Percentiles rank a stretch among this genome's conserved stretches.
Conservation (phyloP, 2,797 vertebrate species). For the Muraenolepis orangiensis region DNA sequence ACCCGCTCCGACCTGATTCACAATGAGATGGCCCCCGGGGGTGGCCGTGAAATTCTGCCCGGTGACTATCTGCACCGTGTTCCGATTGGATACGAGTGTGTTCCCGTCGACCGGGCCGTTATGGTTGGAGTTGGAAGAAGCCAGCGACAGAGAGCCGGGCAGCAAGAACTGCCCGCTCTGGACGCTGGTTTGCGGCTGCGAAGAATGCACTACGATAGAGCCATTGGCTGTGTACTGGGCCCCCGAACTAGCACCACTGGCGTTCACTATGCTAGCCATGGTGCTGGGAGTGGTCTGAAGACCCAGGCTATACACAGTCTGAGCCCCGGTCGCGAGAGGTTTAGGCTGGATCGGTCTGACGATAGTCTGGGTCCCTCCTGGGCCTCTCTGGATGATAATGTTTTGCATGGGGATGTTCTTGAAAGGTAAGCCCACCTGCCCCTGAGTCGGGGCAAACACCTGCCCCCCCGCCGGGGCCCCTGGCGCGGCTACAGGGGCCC, state of each 20-base stretch:
- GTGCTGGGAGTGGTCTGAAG: constrained; percentile 71
- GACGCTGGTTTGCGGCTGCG: constrained; percentile 73
- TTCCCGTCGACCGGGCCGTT: constrained; percentile 82
- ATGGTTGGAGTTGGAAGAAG: constrained; percentile 81
- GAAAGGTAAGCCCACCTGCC: constrained; percentile 88
- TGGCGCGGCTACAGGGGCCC: constrained; percentile 73
- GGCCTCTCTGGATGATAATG: constrained; percentile 96
- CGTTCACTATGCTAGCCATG: constrained; percentile 52
- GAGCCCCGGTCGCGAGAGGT: constrained; percentile 85
- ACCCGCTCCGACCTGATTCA: constrained; percentile 84
- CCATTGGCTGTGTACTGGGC: constrained; percentile 82
- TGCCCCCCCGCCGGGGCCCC: constrained; percentile 78
- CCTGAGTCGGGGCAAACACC: constrained; percentile 83
- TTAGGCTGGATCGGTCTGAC: constrained; percentile 94
- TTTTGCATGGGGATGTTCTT: constrained; percentile 97
- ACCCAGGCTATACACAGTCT: constrained; percentile 88
- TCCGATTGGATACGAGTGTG: constrained; percentile 86
- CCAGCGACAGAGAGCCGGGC: constrained; percentile 84
- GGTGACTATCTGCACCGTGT: constrained; percentile 86
- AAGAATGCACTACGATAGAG: constrained; percentile 89
- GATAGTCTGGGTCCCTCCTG: constrained; percentile 84
- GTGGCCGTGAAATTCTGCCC: constrained; percentile 83
- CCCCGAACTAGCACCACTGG: constrained; percentile 72
- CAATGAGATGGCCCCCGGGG: constrained; percentile 83
- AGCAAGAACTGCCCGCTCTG: constrained; percentile 88